phyloP scores from a whole-genome alignment of 2,113 vertebrate species.

The Hucho hucho region DNA sequence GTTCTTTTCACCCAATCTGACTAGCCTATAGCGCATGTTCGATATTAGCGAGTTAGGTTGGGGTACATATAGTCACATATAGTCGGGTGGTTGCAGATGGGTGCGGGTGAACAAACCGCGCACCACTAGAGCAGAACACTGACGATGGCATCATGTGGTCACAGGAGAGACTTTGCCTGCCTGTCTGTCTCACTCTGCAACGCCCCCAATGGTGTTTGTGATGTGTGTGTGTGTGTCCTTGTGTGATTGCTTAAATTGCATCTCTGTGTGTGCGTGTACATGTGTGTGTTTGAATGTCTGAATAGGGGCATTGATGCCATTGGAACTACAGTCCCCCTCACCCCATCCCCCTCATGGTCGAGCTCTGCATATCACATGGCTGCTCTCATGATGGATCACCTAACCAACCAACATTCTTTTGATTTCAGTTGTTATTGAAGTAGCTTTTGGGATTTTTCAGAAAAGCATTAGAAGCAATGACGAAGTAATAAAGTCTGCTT shows the following conservation, averaged over 20 bases:
- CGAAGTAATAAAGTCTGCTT: too few species aligned
- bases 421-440: not conserved
- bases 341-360: not conserved
- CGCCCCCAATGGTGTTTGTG: not conserved
- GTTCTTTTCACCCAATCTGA: too few species aligned
- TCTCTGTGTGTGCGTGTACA: not conserved
- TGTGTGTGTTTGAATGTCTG: not conserved
- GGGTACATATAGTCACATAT: too few species aligned
- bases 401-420: not conserved
- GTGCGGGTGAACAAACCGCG: too few species aligned
- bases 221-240: not conserved
- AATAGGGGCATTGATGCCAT: not conserved
- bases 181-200: not conserved
- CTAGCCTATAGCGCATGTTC: too few species aligned
- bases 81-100: too few species aligned
- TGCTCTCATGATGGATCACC: not conserved
- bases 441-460: not conserved
- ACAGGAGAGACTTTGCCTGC: constrained; percentile 9
- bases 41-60: too few species aligned
- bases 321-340: not conserved
- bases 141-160: not conserved
- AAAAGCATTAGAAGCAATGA: too few species aligned
- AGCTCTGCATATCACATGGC: not conserved
- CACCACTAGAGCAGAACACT: not conserved
- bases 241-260: not conserved